phyloP scores from a whole-genome alignment of 2,888 invertebrate genomes.

The Endotricha flammealis region DNA sequence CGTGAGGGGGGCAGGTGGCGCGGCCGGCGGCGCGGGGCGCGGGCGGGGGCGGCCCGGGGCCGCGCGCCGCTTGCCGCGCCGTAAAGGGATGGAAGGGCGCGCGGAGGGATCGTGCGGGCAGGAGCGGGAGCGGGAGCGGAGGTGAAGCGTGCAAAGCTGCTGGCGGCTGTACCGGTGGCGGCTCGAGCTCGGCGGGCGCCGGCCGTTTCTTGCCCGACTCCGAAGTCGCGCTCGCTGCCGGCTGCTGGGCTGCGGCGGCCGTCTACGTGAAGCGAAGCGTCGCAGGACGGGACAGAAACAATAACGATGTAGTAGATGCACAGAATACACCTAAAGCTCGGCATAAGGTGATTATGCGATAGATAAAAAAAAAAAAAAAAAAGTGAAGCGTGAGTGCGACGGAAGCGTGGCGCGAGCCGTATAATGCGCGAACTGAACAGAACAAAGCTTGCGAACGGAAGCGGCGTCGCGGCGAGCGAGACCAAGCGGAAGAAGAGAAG shows the following conservation, averaged over 20 bases:
- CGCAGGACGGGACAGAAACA: conserved; percentile 78
- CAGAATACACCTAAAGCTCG: conserved; percentile 78
- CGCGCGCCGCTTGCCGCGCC: conserved; percentile 36
- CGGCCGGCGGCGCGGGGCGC: conserved; percentile 33
- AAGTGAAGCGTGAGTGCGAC: conserved; percentile 78
- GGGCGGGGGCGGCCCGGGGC: conserved; percentile 47
- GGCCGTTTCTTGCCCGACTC: conserved; percentile 98
- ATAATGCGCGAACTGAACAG: conserved; percentile 61
- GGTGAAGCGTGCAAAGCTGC: conserved; percentile 82
- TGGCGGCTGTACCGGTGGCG: conserved; percentile 93
- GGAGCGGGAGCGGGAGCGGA: conserved; percentile 50
- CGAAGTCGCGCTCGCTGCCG: conserved; percentile 81
- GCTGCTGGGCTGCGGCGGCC: conserved; percentile 80
- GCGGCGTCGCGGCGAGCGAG: conserved; percentile 74
- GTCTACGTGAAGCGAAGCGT: conserved; percentile 78
- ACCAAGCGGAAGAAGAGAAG: conserved; percentile 73
- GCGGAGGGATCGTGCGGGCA: conserved; percentile 36
- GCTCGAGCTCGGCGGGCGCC: conserved; percentile 79
- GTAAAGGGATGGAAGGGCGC: conserved; percentile 54
- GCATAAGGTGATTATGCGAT: conserved; percentile 76
- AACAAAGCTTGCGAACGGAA: conserved; percentile 73
- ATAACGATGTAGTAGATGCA: conserved; percentile 79
- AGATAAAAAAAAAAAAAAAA: conserved; percentile 67
- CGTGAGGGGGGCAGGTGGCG: conserved; percentile 25
- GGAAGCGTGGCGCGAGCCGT: conserved; percentile 73